A percentile compares a stretch with the other conserved stretches of the same genome.
These are phyloP conservation scores for Rhodinocichla rosea DNA, from an alignment of 2,113 vertebrate species.

Conservation along the genomic window DNA sequence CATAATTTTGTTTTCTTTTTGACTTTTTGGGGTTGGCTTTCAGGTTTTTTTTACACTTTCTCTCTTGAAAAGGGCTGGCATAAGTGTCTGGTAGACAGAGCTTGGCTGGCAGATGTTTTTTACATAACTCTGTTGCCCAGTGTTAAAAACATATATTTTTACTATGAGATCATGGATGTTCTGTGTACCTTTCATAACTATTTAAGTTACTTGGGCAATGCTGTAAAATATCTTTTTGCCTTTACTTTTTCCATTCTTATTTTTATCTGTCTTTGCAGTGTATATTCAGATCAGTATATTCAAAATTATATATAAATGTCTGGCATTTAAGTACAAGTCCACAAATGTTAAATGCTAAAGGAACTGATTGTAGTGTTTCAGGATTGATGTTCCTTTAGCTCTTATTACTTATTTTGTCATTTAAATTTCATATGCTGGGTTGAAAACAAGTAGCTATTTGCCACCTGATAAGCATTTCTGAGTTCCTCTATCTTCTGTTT, in stretches of 20 bases:
- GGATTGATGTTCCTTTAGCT: background rate
- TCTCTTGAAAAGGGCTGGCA: background rate
- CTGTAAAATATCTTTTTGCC: background rate
- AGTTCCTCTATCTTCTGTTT: background rate
- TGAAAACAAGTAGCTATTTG: background rate
- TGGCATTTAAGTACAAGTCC: background rate
- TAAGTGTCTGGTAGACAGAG: background rate
- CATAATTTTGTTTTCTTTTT: background rate
- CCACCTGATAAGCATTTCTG: background rate
- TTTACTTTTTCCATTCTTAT: background rate
- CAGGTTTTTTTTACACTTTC: background rate
- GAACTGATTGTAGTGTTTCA: background rate
- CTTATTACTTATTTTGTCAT: background rate
- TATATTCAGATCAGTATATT: background rate
- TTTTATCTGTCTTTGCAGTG: background rate
- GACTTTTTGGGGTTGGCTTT: background rate
- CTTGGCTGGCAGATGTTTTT: background rate
- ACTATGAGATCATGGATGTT: background rate
- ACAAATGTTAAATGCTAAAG: background rate
- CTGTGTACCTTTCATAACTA: background rate
- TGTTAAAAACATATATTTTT: slow-evolving; percentile 15
- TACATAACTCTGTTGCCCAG: background rate
- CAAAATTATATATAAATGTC: too few species aligned
- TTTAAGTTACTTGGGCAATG: background rate
- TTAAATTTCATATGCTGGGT: background rate